Base-by-base conservation (phyloP, 2,797 vertebrate species). In the Clarias fuscus region DNA sequence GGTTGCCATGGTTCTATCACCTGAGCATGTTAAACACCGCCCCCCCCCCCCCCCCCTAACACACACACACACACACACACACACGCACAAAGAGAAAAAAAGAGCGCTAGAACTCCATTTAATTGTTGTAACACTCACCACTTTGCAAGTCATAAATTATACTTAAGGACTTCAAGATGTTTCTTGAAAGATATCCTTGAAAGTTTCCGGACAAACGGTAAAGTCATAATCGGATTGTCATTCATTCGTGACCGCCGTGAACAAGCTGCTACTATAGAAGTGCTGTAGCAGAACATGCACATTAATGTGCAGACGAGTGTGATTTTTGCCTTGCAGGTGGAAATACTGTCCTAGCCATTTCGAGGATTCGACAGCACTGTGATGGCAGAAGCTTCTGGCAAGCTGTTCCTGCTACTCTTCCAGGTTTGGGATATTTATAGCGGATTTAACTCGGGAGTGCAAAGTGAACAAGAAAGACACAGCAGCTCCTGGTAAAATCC, bases 361-460 rank as follows among this genome's bases (percentile, higher is more conserved):
- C 4, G n/a, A 58, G 53, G n/a, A 53, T 75, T 48, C 7, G 8
- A 18, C 7, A 76, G 53, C 15, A 17, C 4, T 4, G 15, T 76
- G 24, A 10, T 56, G 18, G 53, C 53, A 17, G 11, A 30, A 56
- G 7, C 73, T 58, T 76, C 56, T 76, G 73, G n/a, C 73, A 20
- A 58, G 15, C n/a, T 56, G n/a, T 15, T 58, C 3, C 53, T 5
- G n/a, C 73, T 27, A 15, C n/a, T 58, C n/a, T 30, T 76, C 48
- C 48, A 58, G 48, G 15, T 30, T 76, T 30, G 27, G 53, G 24
- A 77, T 77, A 77, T 77, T 77, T 77, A 77, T 58, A 77, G 27
- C 27, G 8, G 17, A 20, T 59, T 18, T 0, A 59, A 77, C 27
- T 33, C 53, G 20, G 27, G 27, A 77, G 53, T 58, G 53, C 56